Percentiles rank a stretch among this genome's conserved stretches.
Evolutionary conservation across 2,113 vertebrate genomes (phyloP).

Genomic region (Alethe castanea): DNA sequence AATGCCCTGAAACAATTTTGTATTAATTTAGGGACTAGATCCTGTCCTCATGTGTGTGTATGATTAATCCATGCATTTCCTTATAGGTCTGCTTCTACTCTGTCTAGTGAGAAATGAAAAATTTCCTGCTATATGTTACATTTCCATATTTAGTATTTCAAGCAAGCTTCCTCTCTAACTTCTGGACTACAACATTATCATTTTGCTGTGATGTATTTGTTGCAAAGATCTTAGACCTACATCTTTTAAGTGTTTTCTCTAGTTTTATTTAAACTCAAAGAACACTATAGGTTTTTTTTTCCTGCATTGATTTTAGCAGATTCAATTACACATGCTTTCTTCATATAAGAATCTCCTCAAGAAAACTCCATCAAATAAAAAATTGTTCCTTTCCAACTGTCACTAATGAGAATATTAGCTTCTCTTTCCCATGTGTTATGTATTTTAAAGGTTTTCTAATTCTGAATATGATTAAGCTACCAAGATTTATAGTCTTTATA

Average conservation of each 20-base stretch:
- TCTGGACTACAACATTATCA: background rate
- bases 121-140: background rate
- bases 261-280: background rate
- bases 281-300: background rate
- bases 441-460: background rate
- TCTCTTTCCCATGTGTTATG: background rate
- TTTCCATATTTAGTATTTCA: background rate
- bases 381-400: slow-evolving; percentile 24
- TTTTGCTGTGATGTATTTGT: background rate
- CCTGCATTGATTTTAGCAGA: slow-evolving; percentile 20
- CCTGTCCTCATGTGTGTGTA: background rate
- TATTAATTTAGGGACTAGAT: background rate
- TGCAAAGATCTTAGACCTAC: background rate
- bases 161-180: background rate
- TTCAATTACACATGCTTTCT: slow-evolving; percentile 53
- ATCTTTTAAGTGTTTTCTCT: background rate
- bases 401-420: slow-evolving; percentile 17
- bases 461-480: background rate
- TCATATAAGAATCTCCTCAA: slow-evolving; percentile 41
- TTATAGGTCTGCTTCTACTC: background rate
- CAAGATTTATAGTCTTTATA: background rate
- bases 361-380: slow-evolving; percentile 41
- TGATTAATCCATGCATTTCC: background rate
- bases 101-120: background rate
- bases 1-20: background rate